Evolutionary conservation across 2,113 vertebrate species (phyloP), one percentile per base, ranked within the genome.

Genomic region (Spheniscus mendiculus): DNA sequence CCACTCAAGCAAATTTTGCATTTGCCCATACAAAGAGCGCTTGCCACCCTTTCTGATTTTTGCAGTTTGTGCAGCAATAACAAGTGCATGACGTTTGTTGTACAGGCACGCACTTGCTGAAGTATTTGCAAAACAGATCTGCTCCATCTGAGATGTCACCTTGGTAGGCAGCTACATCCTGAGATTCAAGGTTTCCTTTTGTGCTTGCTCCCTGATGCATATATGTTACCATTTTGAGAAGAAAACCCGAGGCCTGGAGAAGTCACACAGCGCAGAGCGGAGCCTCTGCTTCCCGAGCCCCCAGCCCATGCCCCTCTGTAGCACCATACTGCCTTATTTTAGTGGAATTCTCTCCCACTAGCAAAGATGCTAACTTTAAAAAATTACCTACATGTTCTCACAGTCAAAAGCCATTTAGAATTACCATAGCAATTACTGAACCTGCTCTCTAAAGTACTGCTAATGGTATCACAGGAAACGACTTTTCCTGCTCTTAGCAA

Each of bases 401-500:
- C 87, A 91, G 94, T 74, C 96, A 96, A 97, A 96, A 96, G 67
- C 76, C 88, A 86, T 47, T 76, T 67, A 50, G 69, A 97, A 97
- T 96, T 97, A 96, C 90, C 93, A 94, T 79, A 83, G 92, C 79
- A 97, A 97, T 96, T 97, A 93, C 71, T 58, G 82, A 92, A 89
- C 87, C 89, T 93, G 72, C 62, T 96, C 89, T 94, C 66, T 92
- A 74, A 96, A 89, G 77, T 29, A 90, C 70, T 65, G 92, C 96
- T 97, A 96, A 96, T 95, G 91, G 84, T 96, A 91, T 93, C 73
- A 90, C 70, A 89, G 79, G 72, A 93, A 96, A 92, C 83, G 76
- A 91, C 93, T 96, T 96, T 27, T 85, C 80, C 53, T 93, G 94
- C 95, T 95, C 93, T 96, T 95, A 95, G 72, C 92, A 94, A 94